Percentiles rank a stretch among this genome's conserved stretches.
These are phyloP conservation scores for Achlya flavicornis DNA, from an alignment of 2,888 invertebrate species.

Conservation along the genomic window DNA sequence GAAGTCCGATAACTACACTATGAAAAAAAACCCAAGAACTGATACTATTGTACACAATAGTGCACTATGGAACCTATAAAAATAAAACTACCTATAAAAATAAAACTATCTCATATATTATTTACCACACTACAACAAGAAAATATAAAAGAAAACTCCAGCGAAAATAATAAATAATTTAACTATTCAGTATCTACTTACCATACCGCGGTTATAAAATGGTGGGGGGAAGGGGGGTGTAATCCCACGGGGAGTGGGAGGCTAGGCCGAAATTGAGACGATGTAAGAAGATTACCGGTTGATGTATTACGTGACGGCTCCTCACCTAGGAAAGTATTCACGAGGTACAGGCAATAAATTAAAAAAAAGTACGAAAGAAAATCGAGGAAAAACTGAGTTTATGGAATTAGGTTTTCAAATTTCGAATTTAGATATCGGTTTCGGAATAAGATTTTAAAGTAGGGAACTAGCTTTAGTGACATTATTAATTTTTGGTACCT, in stretches of 20 bases:
- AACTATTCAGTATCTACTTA: slow-evolving; percentile 1
- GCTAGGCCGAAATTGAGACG: slow-evolving; percentile 68
- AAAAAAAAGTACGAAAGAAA: background rate
- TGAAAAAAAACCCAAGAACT: no score
- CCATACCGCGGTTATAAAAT: slow-evolving; percentile 34
- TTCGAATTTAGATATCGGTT: slow-evolving; percentile 17
- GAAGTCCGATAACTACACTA: no score
- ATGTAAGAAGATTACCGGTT: slow-evolving; percentile 77
- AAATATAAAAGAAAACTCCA: background rate
- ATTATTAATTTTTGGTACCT: no score
- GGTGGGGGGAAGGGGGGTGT: slow-evolving; percentile 54
- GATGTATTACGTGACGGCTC: slow-evolving; percentile 73
- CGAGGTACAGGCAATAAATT: slow-evolving; percentile 9
- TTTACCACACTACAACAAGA: no score
- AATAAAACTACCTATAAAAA: no score
- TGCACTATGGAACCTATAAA: no score
- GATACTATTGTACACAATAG: no score
- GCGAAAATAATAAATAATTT: slow-evolving; percentile 1
- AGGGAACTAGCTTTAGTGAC: background rate
- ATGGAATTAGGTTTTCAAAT: slow-evolving; percentile 33
- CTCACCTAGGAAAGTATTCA: slow-evolving; percentile 16
- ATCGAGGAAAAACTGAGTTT: slow-evolving; percentile 20
- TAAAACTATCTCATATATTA: no score
- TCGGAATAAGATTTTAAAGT: no score
- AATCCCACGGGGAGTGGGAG: slow-evolving; percentile 52